A percentile compares a stretch with the other conserved stretches of the same genome.
These are phyloP conservation scores for Coilia nasus DNA, from an alignment of 2,797 vertebrate species.

Conservation along the genomic window DNA sequence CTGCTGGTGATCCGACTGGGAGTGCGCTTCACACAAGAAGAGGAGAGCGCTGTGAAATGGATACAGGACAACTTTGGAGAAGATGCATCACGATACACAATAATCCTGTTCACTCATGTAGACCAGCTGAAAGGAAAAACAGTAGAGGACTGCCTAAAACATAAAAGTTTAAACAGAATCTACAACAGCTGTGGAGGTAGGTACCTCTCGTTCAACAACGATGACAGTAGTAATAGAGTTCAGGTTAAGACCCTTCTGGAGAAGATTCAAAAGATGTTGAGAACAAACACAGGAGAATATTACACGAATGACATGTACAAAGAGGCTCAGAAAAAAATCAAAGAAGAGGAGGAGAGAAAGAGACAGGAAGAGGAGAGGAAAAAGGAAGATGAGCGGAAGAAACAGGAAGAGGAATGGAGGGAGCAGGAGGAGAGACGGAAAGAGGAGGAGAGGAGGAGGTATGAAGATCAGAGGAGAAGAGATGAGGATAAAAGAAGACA, in stretches of 20 bases:
- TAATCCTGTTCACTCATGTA: constrained; percentile 49
- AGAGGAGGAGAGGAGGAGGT: background rate
- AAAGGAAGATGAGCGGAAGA: background rate
- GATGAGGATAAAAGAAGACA: background rate
- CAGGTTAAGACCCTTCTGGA: background rate
- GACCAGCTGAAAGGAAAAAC: constrained; percentile 37
- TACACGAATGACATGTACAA: constrained; percentile 26
- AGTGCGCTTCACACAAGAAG: constrained; percentile 43
- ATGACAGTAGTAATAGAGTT: constrained; percentile 32
- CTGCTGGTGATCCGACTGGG: constrained; percentile 43
- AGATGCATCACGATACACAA: constrained; percentile 44
- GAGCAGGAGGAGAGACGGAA: background rate
- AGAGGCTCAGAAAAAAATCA: background rate
- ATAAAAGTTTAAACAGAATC: background rate
- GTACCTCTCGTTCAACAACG: constrained; percentile 37
- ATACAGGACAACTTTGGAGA: constrained; percentile 51
- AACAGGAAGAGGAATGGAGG: background rate
- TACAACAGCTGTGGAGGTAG: background rate
- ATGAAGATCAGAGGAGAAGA: background rate
- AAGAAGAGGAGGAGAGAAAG: background rate
- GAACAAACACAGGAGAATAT: background rate
- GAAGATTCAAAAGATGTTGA: background rate
- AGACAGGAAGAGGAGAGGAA: background rate
- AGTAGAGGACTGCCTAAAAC: background rate
- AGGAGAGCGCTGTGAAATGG: constrained; percentile 35